These are phyloP conservation scores for Ramphastos sulfuratus DNA, from an alignment of 2,113 vertebrate species.

Conservation along the genomic window DNA sequence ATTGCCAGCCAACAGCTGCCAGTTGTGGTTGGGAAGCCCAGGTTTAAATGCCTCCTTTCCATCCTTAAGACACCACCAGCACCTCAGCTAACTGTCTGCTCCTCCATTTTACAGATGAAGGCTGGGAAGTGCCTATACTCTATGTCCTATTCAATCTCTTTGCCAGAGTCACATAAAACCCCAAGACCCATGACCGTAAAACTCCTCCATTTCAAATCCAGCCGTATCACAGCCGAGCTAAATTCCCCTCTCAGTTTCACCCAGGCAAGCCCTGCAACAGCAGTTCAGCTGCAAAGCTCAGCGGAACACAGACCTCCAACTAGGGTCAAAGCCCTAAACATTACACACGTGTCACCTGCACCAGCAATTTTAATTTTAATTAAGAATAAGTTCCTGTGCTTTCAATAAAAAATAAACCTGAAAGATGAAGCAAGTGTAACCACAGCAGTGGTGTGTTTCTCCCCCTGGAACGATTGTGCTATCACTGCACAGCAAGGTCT, in stretches of 20 bases:
- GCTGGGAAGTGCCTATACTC: background rate
- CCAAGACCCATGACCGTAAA: background rate
- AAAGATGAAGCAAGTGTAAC: background rate
- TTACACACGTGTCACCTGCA: background rate
- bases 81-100: background rate
- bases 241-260: constrained; percentile 9
- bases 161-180: background rate
- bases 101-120: constrained; percentile 6
- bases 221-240: background rate
- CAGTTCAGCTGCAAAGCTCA: background rate
- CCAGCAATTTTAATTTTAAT: background rate
- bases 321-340: background rate
- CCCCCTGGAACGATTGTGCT: background rate
- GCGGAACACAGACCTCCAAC: background rate
- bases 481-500: rapidly evolving
- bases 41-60: constrained; percentile 8
- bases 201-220: background rate
- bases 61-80: background rate
- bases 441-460: background rate
- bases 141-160: rapidly evolving
- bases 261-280: background rate
- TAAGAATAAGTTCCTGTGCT: background rate
- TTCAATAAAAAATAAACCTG: constrained; percentile 18
- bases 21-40: background rate
- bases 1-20: background rate